Evolutionary conservation across 2,797 vertebrate genomes (phyloP).

Genomic region (Gymnodraco acuticeps): DNA sequence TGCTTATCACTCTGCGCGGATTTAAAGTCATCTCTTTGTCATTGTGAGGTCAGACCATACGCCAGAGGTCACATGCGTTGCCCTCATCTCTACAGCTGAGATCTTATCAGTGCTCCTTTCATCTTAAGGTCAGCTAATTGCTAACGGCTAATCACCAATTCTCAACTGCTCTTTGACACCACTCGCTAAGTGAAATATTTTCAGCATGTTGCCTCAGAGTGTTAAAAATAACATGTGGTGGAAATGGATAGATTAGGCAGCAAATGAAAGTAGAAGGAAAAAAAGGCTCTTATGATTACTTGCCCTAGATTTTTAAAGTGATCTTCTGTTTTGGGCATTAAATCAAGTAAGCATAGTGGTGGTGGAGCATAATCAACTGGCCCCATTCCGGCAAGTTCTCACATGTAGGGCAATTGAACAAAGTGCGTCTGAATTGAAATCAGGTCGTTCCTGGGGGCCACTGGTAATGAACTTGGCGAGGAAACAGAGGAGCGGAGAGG

Average conservation of each 20-base stretch:
- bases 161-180: constrained; percentile 59
- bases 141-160: constrained; percentile 69
- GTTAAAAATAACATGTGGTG: constrained; percentile 32
- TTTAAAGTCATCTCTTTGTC: constrained; percentile 53
- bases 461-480: constrained; percentile 80
- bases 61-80: constrained; percentile 44
- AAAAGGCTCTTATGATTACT: constrained; percentile 62
- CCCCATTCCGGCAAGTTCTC: constrained; percentile 74
- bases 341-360: constrained; percentile 78
- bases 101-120: constrained; percentile 56
- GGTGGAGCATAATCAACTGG: constrained; percentile 76
- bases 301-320: constrained; percentile 75
- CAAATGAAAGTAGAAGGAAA: constrained; percentile 26
- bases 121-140: constrained; percentile 68
- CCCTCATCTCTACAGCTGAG: constrained; percentile 51
- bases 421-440: constrained; percentile 82
- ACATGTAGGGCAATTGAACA: constrained; percentile 85
- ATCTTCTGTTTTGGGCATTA: constrained; percentile 81
- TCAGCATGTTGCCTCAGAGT: constrained; percentile 43
- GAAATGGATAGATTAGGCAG: constrained; percentile 46
- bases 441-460: constrained; percentile 83
- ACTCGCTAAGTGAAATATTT: constrained; percentile 58
- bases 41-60: constrained; percentile 47
- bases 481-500: constrained; percentile 48
- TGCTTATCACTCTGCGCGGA: constrained; percentile 51